These are phyloP conservation scores for Thunnus maccoyii DNA, from an alignment of 2,113 vertebrate species.

Conservation along the genomic window DNA sequence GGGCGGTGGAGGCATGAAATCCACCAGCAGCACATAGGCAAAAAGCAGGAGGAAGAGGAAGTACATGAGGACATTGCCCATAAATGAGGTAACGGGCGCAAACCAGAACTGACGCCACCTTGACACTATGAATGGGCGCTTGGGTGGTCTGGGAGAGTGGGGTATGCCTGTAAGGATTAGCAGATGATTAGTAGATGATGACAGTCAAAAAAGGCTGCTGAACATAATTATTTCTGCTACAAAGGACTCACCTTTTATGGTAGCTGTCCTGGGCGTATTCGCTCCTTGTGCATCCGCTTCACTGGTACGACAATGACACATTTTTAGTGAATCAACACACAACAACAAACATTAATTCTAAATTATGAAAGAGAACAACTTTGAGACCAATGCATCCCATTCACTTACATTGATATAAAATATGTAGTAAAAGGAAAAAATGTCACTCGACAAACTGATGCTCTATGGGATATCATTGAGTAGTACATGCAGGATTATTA, in stretches of 20 bases:
- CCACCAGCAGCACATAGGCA: conserved; percentile 88
- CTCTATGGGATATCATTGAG: background rate
- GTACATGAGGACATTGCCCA: conserved; percentile 93
- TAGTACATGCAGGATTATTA: conserved; percentile 1
- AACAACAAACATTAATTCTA: background rate
- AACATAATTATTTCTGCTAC: background rate
- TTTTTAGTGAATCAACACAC: background rate
- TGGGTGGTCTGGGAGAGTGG: conserved; percentile 9
- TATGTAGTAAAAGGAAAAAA: too few relatives aligned
- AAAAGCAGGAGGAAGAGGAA: conserved; percentile 92
- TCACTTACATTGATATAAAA: background rate
- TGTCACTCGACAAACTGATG: too few relatives aligned
- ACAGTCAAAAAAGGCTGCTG: too few relatives aligned
- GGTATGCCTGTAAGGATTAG: conserved; percentile 41
- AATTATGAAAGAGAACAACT: too few relatives aligned
- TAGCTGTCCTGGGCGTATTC: conserved; percentile 5
- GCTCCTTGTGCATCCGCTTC: conserved; percentile 52
- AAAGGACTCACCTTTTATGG: conserved; percentile 55
- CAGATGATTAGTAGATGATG: background rate
- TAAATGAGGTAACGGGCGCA: conserved; percentile 89
- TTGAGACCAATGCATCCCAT: background rate
- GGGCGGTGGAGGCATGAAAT: conserved; percentile 80
- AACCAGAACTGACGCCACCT: conserved; percentile 92
- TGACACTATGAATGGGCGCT: conserved; percentile 72
- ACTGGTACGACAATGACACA: conserved; percentile 44